These are phyloP conservation scores for Acanthornis magna DNA, from an alignment of 2,797 vertebrate species.

Conservation along the genomic window DNA sequence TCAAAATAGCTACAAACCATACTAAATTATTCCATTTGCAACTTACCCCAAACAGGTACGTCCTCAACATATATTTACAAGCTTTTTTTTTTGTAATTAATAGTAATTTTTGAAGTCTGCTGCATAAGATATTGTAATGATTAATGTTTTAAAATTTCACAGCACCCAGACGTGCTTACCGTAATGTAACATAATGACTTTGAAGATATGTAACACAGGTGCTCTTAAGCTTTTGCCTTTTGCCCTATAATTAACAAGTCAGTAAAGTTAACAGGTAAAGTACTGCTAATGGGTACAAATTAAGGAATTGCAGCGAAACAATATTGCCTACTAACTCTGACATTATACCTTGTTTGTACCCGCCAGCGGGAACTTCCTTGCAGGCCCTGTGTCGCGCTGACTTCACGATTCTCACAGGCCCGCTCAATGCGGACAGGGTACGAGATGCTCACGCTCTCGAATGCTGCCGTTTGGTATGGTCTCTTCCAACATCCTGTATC, in stretches of 20 bases:
- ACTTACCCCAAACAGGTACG: slow-evolving; percentile 88
- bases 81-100: slow-evolving; percentile 35
- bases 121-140: slow-evolving; percentile 84
- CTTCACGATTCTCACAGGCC: slow-evolving; percentile 99
- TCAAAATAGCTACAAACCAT: slow-evolving; percentile 99
- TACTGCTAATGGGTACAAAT: slow-evolving; percentile 99
- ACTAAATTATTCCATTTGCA: slow-evolving; percentile 88
- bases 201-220: slow-evolving; percentile 91
- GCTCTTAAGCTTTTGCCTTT: slow-evolving; percentile 90
- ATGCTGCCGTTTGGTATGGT: slow-evolving; percentile 99
- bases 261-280: slow-evolving; percentile 99
- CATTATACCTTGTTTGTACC: slow-evolving; percentile 99
- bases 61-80: slow-evolving; percentile 53
- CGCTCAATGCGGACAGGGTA: slow-evolving; percentile 99
- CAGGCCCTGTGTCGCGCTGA: slow-evolving; percentile 99
- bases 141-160: slow-evolving; percentile 92
- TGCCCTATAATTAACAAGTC: slow-evolving; percentile 92
- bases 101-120: slow-evolving; percentile 74
- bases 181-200: slow-evolving; percentile 94
- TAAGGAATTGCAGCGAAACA: slow-evolving; percentile 97
- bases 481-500: slow-evolving; percentile 99
- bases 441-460: slow-evolving; percentile 99
- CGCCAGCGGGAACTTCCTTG: slow-evolving; percentile 99
- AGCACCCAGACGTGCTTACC: slow-evolving; percentile 98
- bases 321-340: slow-evolving; percentile 99